These are phyloP conservation scores for Tangara arthus DNA, from an alignment of 2,797 vertebrate genomes.

Conservation along the genomic window DNA sequence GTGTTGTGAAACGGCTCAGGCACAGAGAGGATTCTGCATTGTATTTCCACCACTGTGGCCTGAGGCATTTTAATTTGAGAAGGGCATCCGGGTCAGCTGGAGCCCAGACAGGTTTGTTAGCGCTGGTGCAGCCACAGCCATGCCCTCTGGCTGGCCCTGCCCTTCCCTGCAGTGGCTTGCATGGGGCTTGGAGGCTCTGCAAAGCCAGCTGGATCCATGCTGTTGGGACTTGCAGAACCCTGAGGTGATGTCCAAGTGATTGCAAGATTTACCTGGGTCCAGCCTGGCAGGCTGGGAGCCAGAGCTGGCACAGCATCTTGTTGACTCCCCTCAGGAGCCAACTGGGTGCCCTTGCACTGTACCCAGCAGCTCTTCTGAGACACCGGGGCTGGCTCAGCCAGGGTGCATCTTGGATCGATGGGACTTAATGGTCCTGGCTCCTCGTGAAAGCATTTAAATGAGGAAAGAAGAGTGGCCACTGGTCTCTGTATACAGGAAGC, in stretches of 20 bases:
- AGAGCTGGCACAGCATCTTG: not conserved
- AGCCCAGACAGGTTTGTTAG: not conserved
- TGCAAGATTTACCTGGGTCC: not conserved
- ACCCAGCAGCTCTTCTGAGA: not conserved
- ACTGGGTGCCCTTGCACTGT: accelerated
- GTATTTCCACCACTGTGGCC: not conserved
- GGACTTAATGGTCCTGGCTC: not conserved
- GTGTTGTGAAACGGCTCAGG: not conserved
- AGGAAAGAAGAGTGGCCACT: not conserved
- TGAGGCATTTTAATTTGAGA: not conserved
- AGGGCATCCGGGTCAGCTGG: not conserved
- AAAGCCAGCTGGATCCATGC: not conserved
- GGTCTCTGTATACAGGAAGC: not conserved
- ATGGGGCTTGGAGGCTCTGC: not conserved
- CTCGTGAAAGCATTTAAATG: not conserved
- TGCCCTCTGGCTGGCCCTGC: not conserved
- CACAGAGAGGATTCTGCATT: accelerated
- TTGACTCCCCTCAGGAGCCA: not conserved
- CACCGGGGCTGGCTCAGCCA: not conserved
- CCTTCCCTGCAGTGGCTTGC: accelerated
- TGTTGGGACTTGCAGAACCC: not conserved
- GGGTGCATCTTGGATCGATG: not conserved
- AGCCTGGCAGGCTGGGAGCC: not conserved
- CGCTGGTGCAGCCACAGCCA: accelerated
- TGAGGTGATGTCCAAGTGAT: accelerated